Percentiles rank a stretch among this genome's conserved stretches.
These are phyloP conservation scores for Esox niger DNA, from an alignment of 2,113 vertebrate genomes.

Conservation along the genomic window DNA sequence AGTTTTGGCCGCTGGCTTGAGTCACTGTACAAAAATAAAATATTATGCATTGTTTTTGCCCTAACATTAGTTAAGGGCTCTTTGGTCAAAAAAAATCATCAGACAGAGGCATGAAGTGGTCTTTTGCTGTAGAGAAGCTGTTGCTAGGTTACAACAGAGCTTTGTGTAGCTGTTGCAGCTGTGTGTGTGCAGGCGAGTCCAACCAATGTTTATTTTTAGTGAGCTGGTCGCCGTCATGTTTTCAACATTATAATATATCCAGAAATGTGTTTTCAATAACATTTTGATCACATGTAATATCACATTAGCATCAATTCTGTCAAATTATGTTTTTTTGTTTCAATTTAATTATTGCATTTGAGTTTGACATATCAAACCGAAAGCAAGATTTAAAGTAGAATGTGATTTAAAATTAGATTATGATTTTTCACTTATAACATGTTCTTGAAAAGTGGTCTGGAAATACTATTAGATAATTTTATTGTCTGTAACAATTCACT, in stretches of 20 bases:
- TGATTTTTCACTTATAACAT: too few species aligned
- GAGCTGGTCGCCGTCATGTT: conserved; percentile 24
- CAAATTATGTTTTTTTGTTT: not conserved
- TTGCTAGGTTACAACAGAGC: conserved; percentile 68
- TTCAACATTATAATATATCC: conserved; percentile 53
- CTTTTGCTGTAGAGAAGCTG: conserved; percentile 68
- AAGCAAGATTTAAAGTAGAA: too few species aligned
- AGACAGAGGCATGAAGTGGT: conserved; percentile 66
- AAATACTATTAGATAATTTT: too few species aligned
- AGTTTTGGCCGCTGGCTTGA: not conserved
- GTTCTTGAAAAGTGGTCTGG: too few species aligned
- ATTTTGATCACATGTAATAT: not conserved
- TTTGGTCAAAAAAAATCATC: conserved; percentile 45
- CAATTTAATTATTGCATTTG: too few species aligned
- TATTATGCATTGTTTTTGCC: not conserved
- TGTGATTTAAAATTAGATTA: too few species aligned
- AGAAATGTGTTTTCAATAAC: conserved; percentile 56
- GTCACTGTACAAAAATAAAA: not conserved
- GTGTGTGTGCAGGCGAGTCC: conserved; percentile 49
- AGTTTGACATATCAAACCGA: too few species aligned
- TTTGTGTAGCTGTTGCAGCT: conserved; percentile 65
- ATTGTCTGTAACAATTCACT: too few species aligned
- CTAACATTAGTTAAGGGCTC: conserved; percentile 43
- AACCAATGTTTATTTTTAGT: conserved; percentile 64
- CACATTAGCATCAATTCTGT: too few species aligned